Evolutionary conservation across 2,888 invertebrate species (phyloP).

Genomic region (Caenorhabditis macrosperma): DNA sequence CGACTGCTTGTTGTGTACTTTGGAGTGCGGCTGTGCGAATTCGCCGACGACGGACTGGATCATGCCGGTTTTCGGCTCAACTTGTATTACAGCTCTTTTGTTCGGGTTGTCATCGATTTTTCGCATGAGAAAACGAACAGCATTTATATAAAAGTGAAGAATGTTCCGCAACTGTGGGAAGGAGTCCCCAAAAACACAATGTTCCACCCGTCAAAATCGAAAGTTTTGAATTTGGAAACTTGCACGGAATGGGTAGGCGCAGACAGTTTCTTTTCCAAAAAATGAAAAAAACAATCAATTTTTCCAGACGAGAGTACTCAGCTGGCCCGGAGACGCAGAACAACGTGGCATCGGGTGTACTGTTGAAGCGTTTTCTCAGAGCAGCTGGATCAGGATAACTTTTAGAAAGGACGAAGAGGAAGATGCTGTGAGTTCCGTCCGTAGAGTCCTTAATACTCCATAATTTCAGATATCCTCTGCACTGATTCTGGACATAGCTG

Average conservation of each 20-base stretch:
- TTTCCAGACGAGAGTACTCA: conserved; percentile 46
- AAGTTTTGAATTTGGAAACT: conserved; percentile 61
- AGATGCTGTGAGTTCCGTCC: background rate
- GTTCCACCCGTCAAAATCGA: conserved; percentile 40
- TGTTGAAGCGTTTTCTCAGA: conserved; percentile 59
- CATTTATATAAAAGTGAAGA: conserved; percentile 60
- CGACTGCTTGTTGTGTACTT: conserved; percentile 62
- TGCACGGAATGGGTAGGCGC: conserved; percentile 62
- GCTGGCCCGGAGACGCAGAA: conserved; percentile 63
- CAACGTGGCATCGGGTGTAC: conserved; percentile 60
- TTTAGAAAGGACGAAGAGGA: conserved; percentile 27
- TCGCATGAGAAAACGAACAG: conserved; percentile 42
- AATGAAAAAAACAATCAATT: background rate
- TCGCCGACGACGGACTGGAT: conserved; percentile 57
- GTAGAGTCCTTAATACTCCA: background rate
- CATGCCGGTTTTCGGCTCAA: conserved; percentile 64
- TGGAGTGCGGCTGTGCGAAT: conserved; percentile 55
- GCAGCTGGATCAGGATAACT: conserved; percentile 54
- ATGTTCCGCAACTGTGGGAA: conserved; percentile 69
- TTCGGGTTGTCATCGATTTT: conserved; percentile 56
- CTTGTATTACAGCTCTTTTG: conserved; percentile 54
- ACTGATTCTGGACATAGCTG: conserved; percentile 21
- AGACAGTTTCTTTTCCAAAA: background rate
- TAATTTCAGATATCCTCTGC: background rate
- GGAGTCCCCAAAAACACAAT: conserved; percentile 58